Evolutionary conservation across 2,113 vertebrate species (phyloP).

Genomic region (Zosterops lateralis): DNA sequence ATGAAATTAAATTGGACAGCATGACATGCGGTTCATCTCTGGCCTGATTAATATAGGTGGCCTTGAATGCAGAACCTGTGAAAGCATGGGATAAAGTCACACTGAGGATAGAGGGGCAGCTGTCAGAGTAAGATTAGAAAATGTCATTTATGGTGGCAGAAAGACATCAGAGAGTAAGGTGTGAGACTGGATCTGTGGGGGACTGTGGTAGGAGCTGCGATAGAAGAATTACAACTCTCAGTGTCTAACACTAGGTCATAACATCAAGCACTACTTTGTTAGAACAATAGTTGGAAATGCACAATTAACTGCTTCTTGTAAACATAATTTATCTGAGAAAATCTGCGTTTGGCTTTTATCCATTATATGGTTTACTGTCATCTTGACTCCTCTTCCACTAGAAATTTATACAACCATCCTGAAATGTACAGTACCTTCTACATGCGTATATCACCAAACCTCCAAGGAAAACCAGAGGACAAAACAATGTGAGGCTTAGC

Average conservation of each 20-base stretch:
- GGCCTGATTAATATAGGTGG: background rate
- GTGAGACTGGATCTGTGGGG: background rate
- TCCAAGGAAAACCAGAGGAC: conserved; percentile 20
- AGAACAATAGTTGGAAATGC: background rate
- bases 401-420: background rate
- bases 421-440: conserved; percentile 31
- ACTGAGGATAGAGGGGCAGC: background rate
- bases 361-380: background rate
- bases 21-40: background rate
- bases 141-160: background rate
- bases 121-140: background rate
- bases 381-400: background rate
- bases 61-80: background rate
- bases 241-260: background rate
- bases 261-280: background rate
- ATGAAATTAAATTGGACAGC: background rate
- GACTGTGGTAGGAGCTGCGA: background rate
- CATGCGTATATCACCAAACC: background rate
- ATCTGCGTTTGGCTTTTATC: background rate
- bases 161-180: background rate
- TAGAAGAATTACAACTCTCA: background rate
- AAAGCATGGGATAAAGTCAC: background rate
- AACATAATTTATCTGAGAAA: background rate
- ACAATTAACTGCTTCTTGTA: background rate
- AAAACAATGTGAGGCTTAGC: background rate